Evolutionary conservation across 2,888 invertebrate species (phyloP), one percentile per base, ranked within the genome.

Genomic region (Elysia crispata): DNA sequence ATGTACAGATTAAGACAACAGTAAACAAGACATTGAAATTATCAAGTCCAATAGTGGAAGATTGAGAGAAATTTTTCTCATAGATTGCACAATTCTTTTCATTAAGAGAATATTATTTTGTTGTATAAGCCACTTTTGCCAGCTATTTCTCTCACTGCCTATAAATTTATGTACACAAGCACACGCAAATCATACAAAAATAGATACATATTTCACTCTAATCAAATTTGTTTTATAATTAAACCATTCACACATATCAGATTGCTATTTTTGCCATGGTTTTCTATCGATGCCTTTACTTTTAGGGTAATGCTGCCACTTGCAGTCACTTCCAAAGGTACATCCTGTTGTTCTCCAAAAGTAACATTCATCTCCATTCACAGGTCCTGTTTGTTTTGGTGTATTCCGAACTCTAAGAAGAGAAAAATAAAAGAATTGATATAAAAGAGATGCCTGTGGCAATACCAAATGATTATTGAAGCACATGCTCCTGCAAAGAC

Each of bases 281-380:
- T 93, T 93, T 86, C 88, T 90, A 85, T 93, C 93, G 30, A 93
- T 84, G n/a, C 93, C 93, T 87, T 91, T 92, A 85, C 91, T 89
- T 60, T 89, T 89, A 49, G 91, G 91, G 69, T 92, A 81, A 86
- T 93, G 93, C 81, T 89, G 87, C 82, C 91, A 92, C 77, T 90
- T 89, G 85, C 93, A 93, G 64, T 89, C 89, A 75, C 91, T 90
- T 64, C 92, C 92, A 86, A 91, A 93, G 64, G 89, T 88, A 87
- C 93, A 93, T 33, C 93, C 93, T 18, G 92, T 93, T 18, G 93
- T 93, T 72, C 93, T 87, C 93, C 93, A 93, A 82, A 92, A 93
- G 86, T 93, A 93, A 82, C 93, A 93, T 85, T 93, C 93, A 83
- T 91, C 90, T 30, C 92, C 92, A 82, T 92, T 92, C 23, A 93